Evolutionary conservation across 1,140 invertebrate species (phyloP).

Genomic region (Lepidurus packardi): DNA sequence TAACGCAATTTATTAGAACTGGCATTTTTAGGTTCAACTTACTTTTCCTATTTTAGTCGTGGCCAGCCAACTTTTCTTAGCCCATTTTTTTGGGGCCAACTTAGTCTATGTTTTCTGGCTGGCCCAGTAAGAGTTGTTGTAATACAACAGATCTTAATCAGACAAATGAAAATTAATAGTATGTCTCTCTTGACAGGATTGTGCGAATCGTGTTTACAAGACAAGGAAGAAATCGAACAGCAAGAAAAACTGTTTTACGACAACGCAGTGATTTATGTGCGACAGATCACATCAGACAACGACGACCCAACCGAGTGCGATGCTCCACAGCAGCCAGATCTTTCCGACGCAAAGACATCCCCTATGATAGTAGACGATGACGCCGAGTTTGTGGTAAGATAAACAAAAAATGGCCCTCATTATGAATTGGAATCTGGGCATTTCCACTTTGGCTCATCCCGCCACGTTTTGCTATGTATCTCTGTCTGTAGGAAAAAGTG

Average conservation of each 20-base stretch:
- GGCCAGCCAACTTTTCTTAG: too few species aligned
- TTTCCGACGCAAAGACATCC: neutral
- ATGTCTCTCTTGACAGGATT: constrained; percentile 38
- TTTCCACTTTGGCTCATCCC: neutral
- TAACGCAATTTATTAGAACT: too few species aligned
- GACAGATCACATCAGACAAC: constrained; percentile 39
- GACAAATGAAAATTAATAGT: constrained; percentile 29
- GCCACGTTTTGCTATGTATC: neutral
- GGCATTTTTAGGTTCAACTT: too few species aligned
- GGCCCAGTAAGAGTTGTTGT: neutral
- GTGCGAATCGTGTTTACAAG: constrained; percentile 43
- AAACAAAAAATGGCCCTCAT: neutral
- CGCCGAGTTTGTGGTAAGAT: neutral
- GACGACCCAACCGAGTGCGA: neutral
- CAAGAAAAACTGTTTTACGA: constrained; percentile 42
- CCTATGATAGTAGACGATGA: neutral
- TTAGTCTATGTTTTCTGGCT: neutral
- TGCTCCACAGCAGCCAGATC: neutral
- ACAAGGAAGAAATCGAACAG: constrained; percentile 41
- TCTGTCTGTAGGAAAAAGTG: neutral
- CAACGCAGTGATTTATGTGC: constrained; percentile 43
- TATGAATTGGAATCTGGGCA: neutral
- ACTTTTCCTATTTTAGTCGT: too few species aligned
- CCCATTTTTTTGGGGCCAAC: neutral
- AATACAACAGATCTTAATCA: neutral